phyloP scores from a whole-genome alignment of 2,113 vertebrate species.

The Tylochromis polylepis region DNA sequence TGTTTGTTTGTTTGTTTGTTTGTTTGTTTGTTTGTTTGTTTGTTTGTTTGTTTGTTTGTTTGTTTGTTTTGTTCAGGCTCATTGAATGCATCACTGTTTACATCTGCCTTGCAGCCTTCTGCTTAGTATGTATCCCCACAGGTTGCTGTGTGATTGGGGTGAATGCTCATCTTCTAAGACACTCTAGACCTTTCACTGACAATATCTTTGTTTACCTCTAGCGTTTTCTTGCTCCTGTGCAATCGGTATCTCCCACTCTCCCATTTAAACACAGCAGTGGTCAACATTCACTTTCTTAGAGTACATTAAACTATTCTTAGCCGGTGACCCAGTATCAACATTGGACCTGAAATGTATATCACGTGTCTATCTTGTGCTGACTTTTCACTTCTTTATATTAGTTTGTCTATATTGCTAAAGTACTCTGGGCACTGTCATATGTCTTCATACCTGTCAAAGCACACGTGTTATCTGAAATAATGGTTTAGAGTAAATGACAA shows the following conservation, averaged over 20 bases:
- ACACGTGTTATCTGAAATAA: conserved; percentile 62
- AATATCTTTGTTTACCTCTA: conserved; percentile 3
- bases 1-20: not conserved
- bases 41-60: not conserved
- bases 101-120: conserved; percentile 12
- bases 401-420: not conserved
- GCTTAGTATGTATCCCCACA: conserved; percentile 16
- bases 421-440: not conserved
- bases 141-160: conserved; percentile 19
- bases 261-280: not conserved
- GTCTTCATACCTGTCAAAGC: conserved; percentile 3
- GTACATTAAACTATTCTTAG: not conserved
- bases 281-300: not conserved
- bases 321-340: not conserved
- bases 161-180: conserved; percentile 9
- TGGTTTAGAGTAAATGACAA: conserved; percentile 70
- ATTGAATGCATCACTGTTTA: conserved; percentile 8
- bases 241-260: not conserved
- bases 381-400: conserved; percentile 3
- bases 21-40: not conserved
- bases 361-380: conserved; percentile 7
- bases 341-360: not conserved
- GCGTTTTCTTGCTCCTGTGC: not conserved
- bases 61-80: conserved; percentile 2
- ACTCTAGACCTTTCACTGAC: not conserved